These are phyloP conservation scores for Cervus canadensis DNA, from an alignment of 2,113 vertebrate species.

Conservation along the genomic window DNA sequence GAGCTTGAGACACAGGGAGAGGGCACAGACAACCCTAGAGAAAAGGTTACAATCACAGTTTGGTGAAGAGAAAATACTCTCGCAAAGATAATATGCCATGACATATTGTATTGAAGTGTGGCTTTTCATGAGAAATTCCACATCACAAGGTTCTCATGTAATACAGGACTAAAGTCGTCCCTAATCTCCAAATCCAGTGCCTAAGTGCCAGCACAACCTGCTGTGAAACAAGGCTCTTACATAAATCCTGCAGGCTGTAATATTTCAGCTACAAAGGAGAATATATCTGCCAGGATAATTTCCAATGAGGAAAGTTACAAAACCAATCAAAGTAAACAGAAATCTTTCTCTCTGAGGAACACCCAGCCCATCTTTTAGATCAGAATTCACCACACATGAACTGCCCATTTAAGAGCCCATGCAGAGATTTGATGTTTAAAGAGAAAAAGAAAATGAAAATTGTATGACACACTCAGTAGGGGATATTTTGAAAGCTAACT, in stretches of 20 bases:
- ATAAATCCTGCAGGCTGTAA: conserved; percentile 44
- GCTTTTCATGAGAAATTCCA: conserved; percentile 72
- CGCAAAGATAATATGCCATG: conserved; percentile 65
- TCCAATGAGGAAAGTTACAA: conserved; percentile 44
- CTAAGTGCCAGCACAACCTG: conserved; percentile 37
- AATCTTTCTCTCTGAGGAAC: conserved; percentile 23
- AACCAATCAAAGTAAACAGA: neutral
- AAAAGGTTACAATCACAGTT: conserved; percentile 73
- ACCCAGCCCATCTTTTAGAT: neutral
- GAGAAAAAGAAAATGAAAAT: conserved; percentile 56
- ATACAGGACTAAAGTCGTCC: conserved; percentile 9
- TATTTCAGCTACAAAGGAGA: conserved; percentile 46
- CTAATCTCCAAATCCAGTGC: conserved; percentile 58
- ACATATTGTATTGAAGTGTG: conserved; percentile 54
- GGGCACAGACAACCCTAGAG: conserved; percentile 56
- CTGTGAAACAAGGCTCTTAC: conserved; percentile 49
- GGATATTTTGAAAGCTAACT: conserved; percentile 62
- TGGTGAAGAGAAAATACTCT: conserved; percentile 69
- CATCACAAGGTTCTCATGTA: conserved; percentile 37
- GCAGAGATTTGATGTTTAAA: conserved; percentile 47
- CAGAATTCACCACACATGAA: neutral
- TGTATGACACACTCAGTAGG: conserved; percentile 8
- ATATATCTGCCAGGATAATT: neutral
- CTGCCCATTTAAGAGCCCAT: conserved; percentile 19
- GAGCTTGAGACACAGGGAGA: conserved; percentile 64